These are phyloP conservation scores for Perizoma flavofasciatum DNA, from an alignment of 2,888 invertebrate genomes.

Conservation along the genomic window DNA sequence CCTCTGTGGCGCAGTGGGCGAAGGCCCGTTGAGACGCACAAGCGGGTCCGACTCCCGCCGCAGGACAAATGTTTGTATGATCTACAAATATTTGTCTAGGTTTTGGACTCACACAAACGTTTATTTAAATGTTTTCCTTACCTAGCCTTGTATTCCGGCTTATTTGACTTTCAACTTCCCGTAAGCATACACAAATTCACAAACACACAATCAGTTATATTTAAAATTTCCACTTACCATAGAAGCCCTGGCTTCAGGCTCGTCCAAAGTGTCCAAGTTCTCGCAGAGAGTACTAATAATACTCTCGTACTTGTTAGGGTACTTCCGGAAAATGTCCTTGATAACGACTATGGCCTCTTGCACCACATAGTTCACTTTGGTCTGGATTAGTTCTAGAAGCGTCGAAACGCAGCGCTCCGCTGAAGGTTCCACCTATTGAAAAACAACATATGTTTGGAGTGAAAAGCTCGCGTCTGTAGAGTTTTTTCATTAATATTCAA, in stretches of 20 bases:
- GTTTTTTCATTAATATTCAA: no score
- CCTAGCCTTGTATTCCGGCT: no score
- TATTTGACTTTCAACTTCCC: no score
- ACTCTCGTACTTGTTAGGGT: conserved; percentile 99
- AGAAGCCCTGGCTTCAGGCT: conserved; percentile 98
- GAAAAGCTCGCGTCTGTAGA: no score
- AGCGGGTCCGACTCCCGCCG: no score
- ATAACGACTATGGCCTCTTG: conserved; percentile 99
- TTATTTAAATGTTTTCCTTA: no score
- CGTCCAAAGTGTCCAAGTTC: conserved; percentile 98
- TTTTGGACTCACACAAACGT: no score
- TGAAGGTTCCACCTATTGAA: conserved; percentile 91
- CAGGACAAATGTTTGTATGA: no score
- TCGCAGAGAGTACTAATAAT: conserved; percentile 99
- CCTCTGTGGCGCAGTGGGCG: no score
- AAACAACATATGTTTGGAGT: background rate
- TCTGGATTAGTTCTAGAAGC: conserved; percentile 98
- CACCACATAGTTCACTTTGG: conserved; percentile 99
- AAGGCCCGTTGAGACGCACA: no score
- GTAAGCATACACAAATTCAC: background rate
- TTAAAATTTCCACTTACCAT: conserved; percentile 86
- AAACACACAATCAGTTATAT: no score
- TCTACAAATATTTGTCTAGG: no score
- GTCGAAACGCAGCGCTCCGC: conserved; percentile 99
- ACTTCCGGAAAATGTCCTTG: conserved; percentile 98